Evolutionary conservation across 1,140 invertebrate species (phyloP).

Genomic region (Gryon sp.): DNA sequence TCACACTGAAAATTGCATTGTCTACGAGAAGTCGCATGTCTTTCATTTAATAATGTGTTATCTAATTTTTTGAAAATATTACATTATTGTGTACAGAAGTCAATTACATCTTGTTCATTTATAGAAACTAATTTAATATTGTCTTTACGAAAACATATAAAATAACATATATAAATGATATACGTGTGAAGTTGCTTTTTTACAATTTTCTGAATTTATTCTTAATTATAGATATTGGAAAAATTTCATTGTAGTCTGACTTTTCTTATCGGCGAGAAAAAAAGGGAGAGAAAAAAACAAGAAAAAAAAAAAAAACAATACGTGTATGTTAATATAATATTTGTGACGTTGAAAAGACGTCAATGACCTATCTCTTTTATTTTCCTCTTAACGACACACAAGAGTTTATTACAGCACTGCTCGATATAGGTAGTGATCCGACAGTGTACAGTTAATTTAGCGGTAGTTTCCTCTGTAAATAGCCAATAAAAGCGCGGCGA

Average conservation of each 20-base stretch:
- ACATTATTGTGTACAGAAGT: no score
- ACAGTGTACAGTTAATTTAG: constrained; percentile 79
- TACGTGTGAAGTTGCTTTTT: no score
- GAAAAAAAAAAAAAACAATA: constrained; percentile 42
- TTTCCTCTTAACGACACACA: constrained; percentile 68
- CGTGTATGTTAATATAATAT: constrained; percentile 41
- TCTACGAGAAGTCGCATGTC: no score
- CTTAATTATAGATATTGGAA: constrained; percentile 4
- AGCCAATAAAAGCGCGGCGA: constrained; percentile 78
- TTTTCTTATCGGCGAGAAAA: constrained; percentile 12
- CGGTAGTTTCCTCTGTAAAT: constrained; percentile 80
- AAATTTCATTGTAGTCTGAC: neutral
- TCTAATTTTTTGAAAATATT: no score
- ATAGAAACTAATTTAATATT: no score
- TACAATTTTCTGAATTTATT: neutral
- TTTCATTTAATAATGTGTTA: no score
- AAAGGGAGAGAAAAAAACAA: no score
- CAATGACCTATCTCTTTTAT: constrained; percentile 69
- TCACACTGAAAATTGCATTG: no score
- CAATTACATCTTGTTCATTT: no score
- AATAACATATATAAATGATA: no score
- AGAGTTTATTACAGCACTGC: constrained; percentile 68
- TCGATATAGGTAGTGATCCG: constrained; percentile 77
- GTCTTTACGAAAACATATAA: no score
- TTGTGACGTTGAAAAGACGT: constrained; percentile 39